phyloP scores from a whole-genome alignment of 2,113 vertebrate genomes.

The Ageneiosus marmoratus region DNA sequence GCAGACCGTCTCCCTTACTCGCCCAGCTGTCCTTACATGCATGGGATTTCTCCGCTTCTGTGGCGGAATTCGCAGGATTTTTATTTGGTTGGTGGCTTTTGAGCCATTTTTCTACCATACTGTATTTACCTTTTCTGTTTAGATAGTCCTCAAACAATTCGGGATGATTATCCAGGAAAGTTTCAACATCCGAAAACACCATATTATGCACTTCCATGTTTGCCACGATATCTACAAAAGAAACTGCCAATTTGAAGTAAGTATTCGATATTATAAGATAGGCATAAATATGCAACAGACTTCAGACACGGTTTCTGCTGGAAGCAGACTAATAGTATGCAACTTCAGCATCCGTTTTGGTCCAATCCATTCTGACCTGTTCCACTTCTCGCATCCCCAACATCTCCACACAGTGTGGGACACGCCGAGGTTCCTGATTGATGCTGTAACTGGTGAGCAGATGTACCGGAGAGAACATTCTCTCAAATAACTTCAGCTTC shows the following conservation, averaged over 20 bases:
- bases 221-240: conserved; percentile 60
- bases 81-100: conserved; percentile 76
- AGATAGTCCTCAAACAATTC: conserved; percentile 88
- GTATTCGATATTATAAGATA: not conserved
- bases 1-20: conserved; percentile 75
- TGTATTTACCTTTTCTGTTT: conserved; percentile 83
- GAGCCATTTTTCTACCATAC: conserved; percentile 92
- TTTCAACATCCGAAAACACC: conserved; percentile 93
- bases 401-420: conserved; percentile 18
- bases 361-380: conserved; percentile 22
- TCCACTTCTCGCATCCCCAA: not conserved
- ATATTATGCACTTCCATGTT: conserved; percentile 80
- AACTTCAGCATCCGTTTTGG: conserved; percentile 37
- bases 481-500: conserved; percentile 33
- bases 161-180: conserved; percentile 92
- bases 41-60: conserved; percentile 64
- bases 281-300: conserved; percentile 46
- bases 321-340: not conserved
- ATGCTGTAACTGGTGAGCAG: not conserved
- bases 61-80: conserved; percentile 55
- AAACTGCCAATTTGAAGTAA: not conserved
- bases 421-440: conserved; percentile 8
- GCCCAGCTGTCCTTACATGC: conserved; percentile 74
- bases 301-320: conserved; percentile 33
- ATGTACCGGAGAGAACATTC: conserved; percentile 11